Base-by-base conservation (phyloP, 2,888 invertebrate species). In the Cataglyphis rosenhaueri region DNA sequence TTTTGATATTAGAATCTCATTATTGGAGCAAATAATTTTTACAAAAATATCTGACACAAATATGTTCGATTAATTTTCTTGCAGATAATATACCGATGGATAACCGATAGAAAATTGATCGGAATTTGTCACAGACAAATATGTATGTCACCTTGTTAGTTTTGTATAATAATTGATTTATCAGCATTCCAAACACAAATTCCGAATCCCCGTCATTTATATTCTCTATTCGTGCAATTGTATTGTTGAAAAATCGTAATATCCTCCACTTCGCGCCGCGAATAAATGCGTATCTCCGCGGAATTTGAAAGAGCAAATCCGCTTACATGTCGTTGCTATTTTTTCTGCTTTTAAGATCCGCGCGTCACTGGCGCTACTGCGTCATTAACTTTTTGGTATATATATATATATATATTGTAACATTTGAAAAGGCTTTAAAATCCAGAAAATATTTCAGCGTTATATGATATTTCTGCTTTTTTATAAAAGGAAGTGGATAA, bases 371-470 rank as follows among this genome's bases (percentile, higher is more conserved):
- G n/a, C 29, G 25, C 25, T 29, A 35, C 18, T 21, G 21, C 32
- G 57, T 59, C 57, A 78, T 59, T 18, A 32, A 68, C 8, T 59
- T 68, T 15, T 41, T 4, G n/a, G 25, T 41, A 21, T 21, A 21
- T 21, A 21, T 21, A 21, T 41, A 21, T 15, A 41, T 15, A 41
- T 18, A 41, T 68, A 78, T 57, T 57, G 32, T 18, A 44, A 78
- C 44, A 57, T 68, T 78, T 78, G 57, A 78, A 44, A 78, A 59
- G 78, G n/a, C 25, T 68, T 78, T 41, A 44, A 78, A 78, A 32
- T 25, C 32, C 29, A n/a, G 68, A 35, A 59, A 68, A 68, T 44
- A 78, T 32, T 57, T 32, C 44, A 35, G 21, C 44, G 18, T 59
- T 41, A 21, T 41, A 29, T n/a, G 35, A 59, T 32, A 59, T 59